These are phyloP conservation scores for Lophura nycthemera DNA, from an alignment of 2,113 vertebrate species.

Conservation along the genomic window DNA sequence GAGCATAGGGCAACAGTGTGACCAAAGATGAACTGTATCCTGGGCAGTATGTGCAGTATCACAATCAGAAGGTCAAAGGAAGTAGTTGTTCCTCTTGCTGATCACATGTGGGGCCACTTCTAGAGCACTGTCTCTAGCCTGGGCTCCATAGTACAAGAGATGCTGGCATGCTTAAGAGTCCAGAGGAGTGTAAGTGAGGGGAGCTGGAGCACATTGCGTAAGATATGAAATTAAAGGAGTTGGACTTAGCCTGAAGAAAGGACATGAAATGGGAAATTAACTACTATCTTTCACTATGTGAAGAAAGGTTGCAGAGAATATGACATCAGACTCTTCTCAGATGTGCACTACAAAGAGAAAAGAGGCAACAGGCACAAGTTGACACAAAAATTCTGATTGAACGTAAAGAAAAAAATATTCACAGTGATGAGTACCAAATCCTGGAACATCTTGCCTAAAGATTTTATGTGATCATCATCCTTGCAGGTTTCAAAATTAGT, in stretches of 20 bases:
- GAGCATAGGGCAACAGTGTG: background rate
- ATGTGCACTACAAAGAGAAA: background rate
- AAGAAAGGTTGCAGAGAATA: background rate
- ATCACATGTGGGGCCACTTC: background rate
- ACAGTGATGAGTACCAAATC: background rate
- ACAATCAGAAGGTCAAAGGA: background rate
- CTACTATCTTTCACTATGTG: background rate
- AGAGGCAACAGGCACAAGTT: background rate
- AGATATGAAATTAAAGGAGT: background rate
- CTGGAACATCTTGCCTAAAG: background rate
- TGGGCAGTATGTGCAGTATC: background rate
- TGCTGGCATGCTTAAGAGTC: background rate
- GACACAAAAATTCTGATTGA: background rate
- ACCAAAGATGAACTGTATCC: background rate
- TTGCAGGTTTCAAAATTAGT: background rate
- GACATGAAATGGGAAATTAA: background rate
- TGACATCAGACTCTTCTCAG: background rate
- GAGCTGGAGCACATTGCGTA: background rate
- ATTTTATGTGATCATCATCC: background rate
- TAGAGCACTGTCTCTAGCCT: background rate
- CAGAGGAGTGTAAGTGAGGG: background rate
- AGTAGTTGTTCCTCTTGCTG: background rate
- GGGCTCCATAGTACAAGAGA: background rate
- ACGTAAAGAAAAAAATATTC: background rate
- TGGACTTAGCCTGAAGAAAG: background rate